phyloP scores from a whole-genome alignment of 2,888 invertebrate species.

The Bruchidius siliquastri region DNA sequence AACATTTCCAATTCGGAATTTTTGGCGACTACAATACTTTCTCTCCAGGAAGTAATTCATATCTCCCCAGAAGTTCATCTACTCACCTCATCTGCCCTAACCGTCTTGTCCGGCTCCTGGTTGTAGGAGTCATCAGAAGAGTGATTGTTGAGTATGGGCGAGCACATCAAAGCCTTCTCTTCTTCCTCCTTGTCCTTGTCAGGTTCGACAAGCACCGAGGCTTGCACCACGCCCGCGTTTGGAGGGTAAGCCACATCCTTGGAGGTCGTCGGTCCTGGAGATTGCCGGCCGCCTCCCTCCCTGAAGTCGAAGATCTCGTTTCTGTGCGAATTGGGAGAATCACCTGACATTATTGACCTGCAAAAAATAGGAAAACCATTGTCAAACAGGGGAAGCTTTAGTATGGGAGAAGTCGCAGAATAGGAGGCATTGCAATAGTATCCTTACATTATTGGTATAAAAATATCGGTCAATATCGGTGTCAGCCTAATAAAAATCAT shows the following conservation, averaged over 20 bases:
- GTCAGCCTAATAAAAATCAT: too few relatives aligned
- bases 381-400: too few relatives aligned
- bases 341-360: slow-evolving; percentile 33
- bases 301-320: slow-evolving; percentile 32
- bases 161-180: slow-evolving; percentile 18
- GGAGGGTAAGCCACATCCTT: slow-evolving; percentile 31
- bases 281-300: slow-evolving; percentile 22
- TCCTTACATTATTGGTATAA: too few relatives aligned
- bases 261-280: slow-evolving; percentile 30
- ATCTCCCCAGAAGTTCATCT: too few relatives aligned
- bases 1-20: too few relatives aligned
- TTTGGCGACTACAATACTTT: too few relatives aligned
- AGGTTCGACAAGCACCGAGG: slow-evolving; percentile 32
- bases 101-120: slow-evolving; percentile 23
- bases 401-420: background rate
- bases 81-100: slow-evolving; percentile 16
- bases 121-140: slow-evolving; percentile 12
- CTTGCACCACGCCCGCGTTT: slow-evolving; percentile 22
- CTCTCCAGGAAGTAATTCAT: too few relatives aligned
- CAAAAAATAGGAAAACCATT: background rate
- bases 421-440: too few relatives aligned
- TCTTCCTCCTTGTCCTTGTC: slow-evolving; percentile 26
- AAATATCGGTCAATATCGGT: too few relatives aligned
- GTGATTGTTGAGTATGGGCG: slow-evolving; percentile 25
- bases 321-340: slow-evolving; percentile 31